Base-by-base conservation (phyloP, 2,888 invertebrate species). In the Suillia variegata region DNA sequence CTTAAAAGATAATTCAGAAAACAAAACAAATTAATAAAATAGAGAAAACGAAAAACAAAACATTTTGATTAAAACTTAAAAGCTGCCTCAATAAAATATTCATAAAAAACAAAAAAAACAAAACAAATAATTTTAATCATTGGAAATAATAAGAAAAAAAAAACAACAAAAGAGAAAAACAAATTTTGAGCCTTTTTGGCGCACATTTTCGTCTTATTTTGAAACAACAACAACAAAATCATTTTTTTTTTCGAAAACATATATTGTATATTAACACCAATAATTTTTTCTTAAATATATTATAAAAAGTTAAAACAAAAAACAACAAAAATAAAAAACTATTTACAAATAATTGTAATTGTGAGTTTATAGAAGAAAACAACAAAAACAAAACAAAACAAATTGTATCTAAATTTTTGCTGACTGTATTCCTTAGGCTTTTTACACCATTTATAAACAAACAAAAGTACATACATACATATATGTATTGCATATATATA, bases 371-470 rank as follows among this genome's bases (percentile, higher is more conserved):
- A n/a, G 38, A 38, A 12, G 38, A 62, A 60, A 55, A 65, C 34
- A 47, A 52, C 54, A 53, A 64, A 56, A 57, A 50, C 38, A 64
- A 56, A 34, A 52, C 34, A 21, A 62, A 70, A 65, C 61, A 65
- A 70, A 68, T 66, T 73, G 66, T 68, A 74, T 67, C 62, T 63
- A 63, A 74, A 75, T 73, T 76, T 75, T 76, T 76, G 76, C 78
- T 78, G 78, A 77, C 76, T 78, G 71, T 77, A 77, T 70, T 78
- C 76, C 74, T 76, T 77, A 77, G 77, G 77, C 78, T 78, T 78
- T 77, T 78, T 77, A 77, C 77, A 77, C 77, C 77, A 75, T 70
- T 74, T 74, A 70, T n/a, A n/a, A n/a, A n/a, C n/a, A n/a, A n/a
- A n/a, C n/a, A n/a, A n/a, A n/a, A n/a, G n/a, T n/a, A n/a, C n/a